Evolutionary conservation across 2,797 vertebrate species (phyloP).

Genomic region (Phaenicophaeus curvirostris): DNA sequence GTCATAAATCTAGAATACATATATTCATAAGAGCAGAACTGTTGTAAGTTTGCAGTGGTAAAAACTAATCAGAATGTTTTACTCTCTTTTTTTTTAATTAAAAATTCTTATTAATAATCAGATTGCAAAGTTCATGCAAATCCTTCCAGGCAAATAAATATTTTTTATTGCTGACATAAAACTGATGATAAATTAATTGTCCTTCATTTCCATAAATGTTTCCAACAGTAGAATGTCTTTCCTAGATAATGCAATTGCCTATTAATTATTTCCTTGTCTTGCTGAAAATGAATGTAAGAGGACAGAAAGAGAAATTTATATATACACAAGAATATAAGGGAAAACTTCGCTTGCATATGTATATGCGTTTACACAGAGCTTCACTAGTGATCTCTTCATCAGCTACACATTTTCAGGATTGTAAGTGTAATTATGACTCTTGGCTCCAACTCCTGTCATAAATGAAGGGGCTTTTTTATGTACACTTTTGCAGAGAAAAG

Average conservation of each 20-base stretch:
- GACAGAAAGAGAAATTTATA: background rate
- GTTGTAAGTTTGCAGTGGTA: background rate
- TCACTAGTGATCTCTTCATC: background rate
- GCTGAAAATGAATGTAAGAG: background rate
- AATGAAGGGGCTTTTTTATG: background rate
- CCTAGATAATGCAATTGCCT: background rate
- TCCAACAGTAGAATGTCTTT: background rate
- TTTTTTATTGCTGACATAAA: conserved; percentile 41
- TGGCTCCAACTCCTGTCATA: background rate
- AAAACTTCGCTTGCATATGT: background rate
- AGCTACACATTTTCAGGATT: conserved; percentile 17
- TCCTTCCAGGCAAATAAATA: conserved; percentile 11
- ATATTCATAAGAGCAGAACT: background rate
- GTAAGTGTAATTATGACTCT: background rate
- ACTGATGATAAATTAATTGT: conserved; percentile 26
- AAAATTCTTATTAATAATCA: background rate
- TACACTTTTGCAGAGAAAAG: background rate
- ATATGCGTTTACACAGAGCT: background rate
- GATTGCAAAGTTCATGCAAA: conserved; percentile 19
- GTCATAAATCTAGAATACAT: background rate
- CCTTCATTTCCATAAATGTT: background rate
- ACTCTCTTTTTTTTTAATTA: background rate
- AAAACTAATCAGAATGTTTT: background rate
- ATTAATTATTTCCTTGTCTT: conserved; percentile 20
- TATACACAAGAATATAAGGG: background rate